phyloP scores from a whole-genome alignment of 1,140 invertebrate genomes.

The Drosophila elegans region DNA sequence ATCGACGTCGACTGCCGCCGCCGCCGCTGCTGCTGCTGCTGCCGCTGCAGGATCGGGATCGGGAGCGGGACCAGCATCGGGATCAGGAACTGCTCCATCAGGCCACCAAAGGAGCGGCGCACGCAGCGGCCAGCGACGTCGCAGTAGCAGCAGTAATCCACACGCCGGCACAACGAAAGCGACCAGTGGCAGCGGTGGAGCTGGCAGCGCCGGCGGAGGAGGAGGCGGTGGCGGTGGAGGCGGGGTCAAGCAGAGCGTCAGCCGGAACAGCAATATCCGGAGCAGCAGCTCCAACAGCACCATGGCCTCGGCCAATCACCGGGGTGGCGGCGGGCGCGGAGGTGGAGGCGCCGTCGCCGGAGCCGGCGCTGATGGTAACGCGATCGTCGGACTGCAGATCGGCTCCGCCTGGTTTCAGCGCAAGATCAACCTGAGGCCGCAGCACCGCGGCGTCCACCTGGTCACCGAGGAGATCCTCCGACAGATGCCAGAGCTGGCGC shows the following conservation, averaged over 20 bases:
- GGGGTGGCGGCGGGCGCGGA: slow-evolving; percentile 85
- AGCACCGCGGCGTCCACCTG: slow-evolving; percentile 96
- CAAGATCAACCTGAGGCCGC: slow-evolving; percentile 96
- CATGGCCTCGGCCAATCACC: slow-evolving; percentile 85
- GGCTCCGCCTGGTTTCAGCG: slow-evolving; percentile 98
- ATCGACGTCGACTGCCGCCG: slow-evolving; percentile 69
- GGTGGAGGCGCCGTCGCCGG: slow-evolving; percentile 86
- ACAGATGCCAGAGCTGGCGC: slow-evolving; percentile 95
- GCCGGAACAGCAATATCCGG: slow-evolving; percentile 84
- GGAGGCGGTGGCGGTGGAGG: slow-evolving; percentile 64
- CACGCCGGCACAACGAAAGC: slow-evolving; percentile 81
- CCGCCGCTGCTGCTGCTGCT: slow-evolving; percentile 65
- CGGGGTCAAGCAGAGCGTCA: slow-evolving; percentile 79
- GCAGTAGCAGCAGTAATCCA: slow-evolving; percentile 84
- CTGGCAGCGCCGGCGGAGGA: slow-evolving; percentile 78
- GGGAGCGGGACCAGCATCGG: slow-evolving; percentile 27
- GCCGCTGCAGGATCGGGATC: slow-evolving; percentile 43
- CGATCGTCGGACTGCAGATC: slow-evolving; percentile 89
- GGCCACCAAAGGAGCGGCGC: slow-evolving; percentile 60
- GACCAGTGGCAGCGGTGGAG: slow-evolving; percentile 80
- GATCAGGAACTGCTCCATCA: slow-evolving; percentile 36
- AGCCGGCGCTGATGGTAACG: slow-evolving; percentile 87
- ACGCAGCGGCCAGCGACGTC: slow-evolving; percentile 78
- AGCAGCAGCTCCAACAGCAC: slow-evolving; percentile 84
- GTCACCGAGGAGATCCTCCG: slow-evolving; percentile 97